Conservation (phyloP, 2,888 invertebrate species). For the Phragmatobia fuliginosa region DNA sequence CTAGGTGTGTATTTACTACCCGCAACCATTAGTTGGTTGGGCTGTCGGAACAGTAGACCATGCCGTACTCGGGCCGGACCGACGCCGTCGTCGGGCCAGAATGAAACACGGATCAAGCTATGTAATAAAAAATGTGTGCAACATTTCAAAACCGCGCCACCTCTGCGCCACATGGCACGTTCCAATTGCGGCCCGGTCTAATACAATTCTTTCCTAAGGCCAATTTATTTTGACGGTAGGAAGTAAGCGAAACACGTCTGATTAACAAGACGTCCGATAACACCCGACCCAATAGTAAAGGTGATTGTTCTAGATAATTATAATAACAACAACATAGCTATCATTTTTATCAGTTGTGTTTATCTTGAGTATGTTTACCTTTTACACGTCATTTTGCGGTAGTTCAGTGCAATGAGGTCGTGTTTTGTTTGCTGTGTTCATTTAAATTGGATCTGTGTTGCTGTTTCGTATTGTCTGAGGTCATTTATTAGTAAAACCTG, state of each 20-base stretch:
- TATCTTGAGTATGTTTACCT: constrained; percentile 41
- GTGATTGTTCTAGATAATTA: constrained; percentile 59
- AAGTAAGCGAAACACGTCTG: constrained; percentile 24
- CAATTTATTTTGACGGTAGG: constrained; percentile 33
- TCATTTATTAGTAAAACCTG: not conserved
- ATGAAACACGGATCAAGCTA: too few relatives aligned
- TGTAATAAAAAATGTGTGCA: too few relatives aligned
- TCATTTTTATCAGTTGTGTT: constrained; percentile 44
- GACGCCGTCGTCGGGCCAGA: not conserved
- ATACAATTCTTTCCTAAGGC: constrained; percentile 12
- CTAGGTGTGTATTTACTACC: too few relatives aligned
- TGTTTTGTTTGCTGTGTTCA: constrained; percentile 13
- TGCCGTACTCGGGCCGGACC: too few relatives aligned
- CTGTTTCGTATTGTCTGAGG: not conserved
- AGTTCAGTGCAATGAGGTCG: constrained; percentile 31
- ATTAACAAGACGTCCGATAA: constrained; percentile 45
- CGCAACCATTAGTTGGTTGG: too few relatives aligned
- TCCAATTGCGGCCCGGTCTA: too few relatives aligned
- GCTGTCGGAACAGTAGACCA: too few relatives aligned
- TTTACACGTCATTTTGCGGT: constrained; percentile 26
- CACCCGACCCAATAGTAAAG: constrained; percentile 55
- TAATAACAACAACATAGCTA: constrained; percentile 41
- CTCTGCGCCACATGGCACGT: too few relatives aligned
- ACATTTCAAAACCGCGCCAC: too few relatives aligned
- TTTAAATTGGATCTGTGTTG: constrained; percentile 1